A percentile compares a stretch with the other conserved stretches of the same genome.
phyloP scores from a whole-genome alignment of 2,797 vertebrate genomes.

The Margarornis squamiger region DNA sequence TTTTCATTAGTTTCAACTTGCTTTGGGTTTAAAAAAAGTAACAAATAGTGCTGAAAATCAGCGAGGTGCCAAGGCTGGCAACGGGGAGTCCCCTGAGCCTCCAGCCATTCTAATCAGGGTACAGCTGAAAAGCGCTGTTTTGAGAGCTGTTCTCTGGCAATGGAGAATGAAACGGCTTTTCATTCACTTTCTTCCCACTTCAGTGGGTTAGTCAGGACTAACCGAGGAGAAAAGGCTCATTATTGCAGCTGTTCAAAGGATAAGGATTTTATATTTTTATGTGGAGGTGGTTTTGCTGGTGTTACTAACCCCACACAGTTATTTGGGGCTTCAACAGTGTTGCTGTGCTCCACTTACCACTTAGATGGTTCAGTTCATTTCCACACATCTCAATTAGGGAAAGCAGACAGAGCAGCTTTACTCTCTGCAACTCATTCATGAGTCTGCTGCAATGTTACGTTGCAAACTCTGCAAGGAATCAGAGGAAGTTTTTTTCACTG shows the following conservation, averaged over 20 bases:
- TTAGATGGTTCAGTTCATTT: background rate
- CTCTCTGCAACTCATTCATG: background rate
- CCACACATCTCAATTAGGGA: background rate
- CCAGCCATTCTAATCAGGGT: constrained; percentile 41
- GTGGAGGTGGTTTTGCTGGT: background rate
- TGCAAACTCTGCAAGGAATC: background rate
- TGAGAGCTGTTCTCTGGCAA: constrained; percentile 19
- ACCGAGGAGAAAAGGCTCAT: background rate
- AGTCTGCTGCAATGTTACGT: background rate
- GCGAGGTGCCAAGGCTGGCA: constrained; percentile 61
- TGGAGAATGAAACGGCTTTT: background rate
- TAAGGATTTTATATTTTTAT: background rate
- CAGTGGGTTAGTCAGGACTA: background rate
- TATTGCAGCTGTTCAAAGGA: background rate
- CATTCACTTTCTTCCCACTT: constrained; percentile 46
- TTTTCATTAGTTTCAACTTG: constrained; percentile 60
- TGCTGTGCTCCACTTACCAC: background rate
- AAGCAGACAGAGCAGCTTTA: background rate
- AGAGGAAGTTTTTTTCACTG: background rate
- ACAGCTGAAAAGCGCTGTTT: background rate
- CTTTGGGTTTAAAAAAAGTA: constrained; percentile 64
- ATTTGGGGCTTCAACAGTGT: background rate
- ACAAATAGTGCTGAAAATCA: constrained; percentile 52
- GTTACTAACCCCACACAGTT: background rate
- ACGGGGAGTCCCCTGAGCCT: background rate